Conservation (phyloP, 2,113 vertebrate genomes). For the Grammomys surdaster region DNA sequence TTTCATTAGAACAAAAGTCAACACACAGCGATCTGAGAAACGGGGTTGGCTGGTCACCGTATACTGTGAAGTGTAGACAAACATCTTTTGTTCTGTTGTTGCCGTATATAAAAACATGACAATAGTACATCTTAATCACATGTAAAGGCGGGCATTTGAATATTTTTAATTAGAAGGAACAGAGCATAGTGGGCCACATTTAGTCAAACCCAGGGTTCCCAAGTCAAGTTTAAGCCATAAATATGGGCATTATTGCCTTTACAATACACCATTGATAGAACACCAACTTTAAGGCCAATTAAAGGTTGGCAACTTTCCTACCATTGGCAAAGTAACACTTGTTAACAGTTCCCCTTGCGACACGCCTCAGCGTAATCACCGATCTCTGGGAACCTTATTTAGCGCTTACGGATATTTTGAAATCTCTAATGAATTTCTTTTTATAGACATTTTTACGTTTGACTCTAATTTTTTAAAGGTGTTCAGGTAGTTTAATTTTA, state of each 20-base stretch:
- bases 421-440: slow-evolving; percentile 85
- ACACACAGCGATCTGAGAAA: neutral
- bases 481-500: slow-evolving; percentile 80
- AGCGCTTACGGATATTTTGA: slow-evolving; percentile 85
- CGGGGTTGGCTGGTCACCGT: slow-evolving; percentile 36
- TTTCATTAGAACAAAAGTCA: slow-evolving; percentile 60
- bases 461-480: slow-evolving; percentile 80
- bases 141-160: slow-evolving; percentile 65
- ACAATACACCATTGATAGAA: slow-evolving; percentile 87
- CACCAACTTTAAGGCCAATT: slow-evolving; percentile 87
- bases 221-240: slow-evolving; percentile 82
- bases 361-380: slow-evolving; percentile 84
- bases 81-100: slow-evolving; percentile 66
- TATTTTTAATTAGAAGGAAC: slow-evolving; percentile 79
- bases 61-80: slow-evolving; percentile 66
- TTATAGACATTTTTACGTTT: slow-evolving; percentile 85
- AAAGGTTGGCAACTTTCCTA: slow-evolving; percentile 86
- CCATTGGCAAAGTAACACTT: slow-evolving; percentile 84
- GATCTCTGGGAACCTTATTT: slow-evolving; percentile 86
- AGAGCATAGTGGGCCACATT: slow-evolving; percentile 65
- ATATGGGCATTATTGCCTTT: slow-evolving; percentile 84
- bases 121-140: slow-evolving; percentile 65
- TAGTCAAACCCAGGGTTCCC: slow-evolving; percentile 74
- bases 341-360: slow-evolving; percentile 85
- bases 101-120: slow-evolving; percentile 66